Conservation (phyloP, 2,888 invertebrate species). For the Pachliopta kotzebuea region DNA sequence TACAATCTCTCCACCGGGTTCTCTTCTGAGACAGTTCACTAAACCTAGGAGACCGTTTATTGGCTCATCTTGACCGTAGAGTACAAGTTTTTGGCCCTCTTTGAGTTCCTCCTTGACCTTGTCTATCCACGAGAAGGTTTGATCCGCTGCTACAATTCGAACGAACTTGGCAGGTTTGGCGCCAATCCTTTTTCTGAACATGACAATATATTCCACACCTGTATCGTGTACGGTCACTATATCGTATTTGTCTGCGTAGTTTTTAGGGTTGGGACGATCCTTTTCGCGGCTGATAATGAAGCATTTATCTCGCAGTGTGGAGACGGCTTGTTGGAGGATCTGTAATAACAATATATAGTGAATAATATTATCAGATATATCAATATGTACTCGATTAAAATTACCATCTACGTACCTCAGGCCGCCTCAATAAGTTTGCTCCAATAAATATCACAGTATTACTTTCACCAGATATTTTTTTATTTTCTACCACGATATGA, state of each 20-base stretch:
- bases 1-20: slow-evolving; percentile 85
- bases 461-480: slow-evolving; percentile 78
- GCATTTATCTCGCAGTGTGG: slow-evolving; percentile 79
- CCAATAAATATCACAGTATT: slow-evolving; percentile 76
- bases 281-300: slow-evolving; percentile 82
- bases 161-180: slow-evolving; percentile 71
- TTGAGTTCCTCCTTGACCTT: slow-evolving; percentile 66
- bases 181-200: slow-evolving; percentile 73
- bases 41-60: slow-evolving; percentile 93
- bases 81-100: slow-evolving; percentile 76
- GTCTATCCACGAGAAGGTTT: slow-evolving; percentile 76
- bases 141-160: slow-evolving; percentile 60
- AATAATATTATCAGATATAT: neutral
- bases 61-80: slow-evolving; percentile 84
- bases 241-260: slow-evolving; percentile 65
- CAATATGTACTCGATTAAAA: neutral
- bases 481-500: slow-evolving; percentile 81
- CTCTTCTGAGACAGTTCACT: slow-evolving; percentile 91
- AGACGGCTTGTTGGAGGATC: slow-evolving; percentile 67
- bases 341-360: slow-evolving; percentile 34
- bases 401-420: slow-evolving; percentile 58
- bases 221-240: slow-evolving; percentile 73
- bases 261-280: slow-evolving; percentile 64
- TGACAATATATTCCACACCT: slow-evolving; percentile 74
- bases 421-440: slow-evolving; percentile 72